Base-by-base conservation (phyloP, 2,113 vertebrate species). In the Atrichornis clamosus region DNA sequence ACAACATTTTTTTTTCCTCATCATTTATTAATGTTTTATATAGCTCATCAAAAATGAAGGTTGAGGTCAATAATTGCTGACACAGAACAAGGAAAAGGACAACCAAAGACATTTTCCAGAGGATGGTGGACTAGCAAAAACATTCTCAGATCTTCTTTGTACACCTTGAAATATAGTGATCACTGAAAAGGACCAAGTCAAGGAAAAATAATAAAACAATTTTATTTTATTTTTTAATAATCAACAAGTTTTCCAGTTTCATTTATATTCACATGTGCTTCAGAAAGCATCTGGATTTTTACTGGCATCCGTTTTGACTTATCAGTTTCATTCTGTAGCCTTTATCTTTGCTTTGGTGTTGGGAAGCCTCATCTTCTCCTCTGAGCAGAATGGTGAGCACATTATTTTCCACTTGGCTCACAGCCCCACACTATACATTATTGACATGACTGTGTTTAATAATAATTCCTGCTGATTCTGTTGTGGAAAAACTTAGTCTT, bases 391-490 rank as follows among this genome's bases (percentile, higher is more conserved):
- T 67, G 3, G 62, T 53, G 75, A 95, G 83, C 81, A 65, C 63
- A 96, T 23, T 83, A 75, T 88, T 94, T 96, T 93, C 81, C 82
- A 42, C 76, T 96, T 95, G 93, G 94, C 90, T 95, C 42, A 60
- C 75, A 93, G 79, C 84, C 60, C 56, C 72, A 42, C 13, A 3
- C 50, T 82, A 72, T 9, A 5, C 27, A 7, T 95, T 97, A 94
- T 90, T 93, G 92, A 95, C 95, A 93, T 88, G 95, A 62, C 92
- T 96, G 90, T 11, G 2, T 97, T 96, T 96, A 97, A 96, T 94
- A 97, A 96, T 90, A 96, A 91, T 85, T 89, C 93, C 93, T 95
- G 89, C 89, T 96, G 93, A 96, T 96, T 97, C 84, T 96, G 93
- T 96, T 96, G 78, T 91, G 94, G 95, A 96, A 97, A 96, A 96